Evolutionary conservation across 2,888 invertebrate genomes (phyloP).

Genomic region (Frankliniella fusca): DNA sequence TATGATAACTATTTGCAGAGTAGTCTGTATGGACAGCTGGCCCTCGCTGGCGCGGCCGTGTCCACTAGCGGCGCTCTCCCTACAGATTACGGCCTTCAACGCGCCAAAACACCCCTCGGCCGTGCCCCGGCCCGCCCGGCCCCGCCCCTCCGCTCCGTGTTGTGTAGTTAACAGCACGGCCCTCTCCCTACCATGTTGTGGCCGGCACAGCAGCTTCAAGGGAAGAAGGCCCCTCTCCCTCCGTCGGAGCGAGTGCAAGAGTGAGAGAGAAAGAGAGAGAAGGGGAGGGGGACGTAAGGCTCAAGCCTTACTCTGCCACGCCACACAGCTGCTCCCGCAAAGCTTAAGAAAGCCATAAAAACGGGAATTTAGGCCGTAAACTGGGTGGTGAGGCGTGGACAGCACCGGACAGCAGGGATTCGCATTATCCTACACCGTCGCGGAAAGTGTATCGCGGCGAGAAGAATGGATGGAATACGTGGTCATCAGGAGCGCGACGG

Average conservation of each 20-base stretch:
- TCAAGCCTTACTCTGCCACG: neutral
- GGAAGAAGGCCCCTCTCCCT: neutral
- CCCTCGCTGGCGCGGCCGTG: neutral
- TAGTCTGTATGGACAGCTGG: neutral
- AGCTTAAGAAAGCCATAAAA: slow-evolving; percentile 26
- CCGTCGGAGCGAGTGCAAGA: too few species aligned
- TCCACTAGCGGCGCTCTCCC: neutral
- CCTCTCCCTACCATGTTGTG: too few species aligned
- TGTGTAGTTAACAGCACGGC: slow-evolving; percentile 15
- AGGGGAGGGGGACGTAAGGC: too few species aligned
- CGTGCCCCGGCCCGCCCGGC: neutral
- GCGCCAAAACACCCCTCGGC: neutral
- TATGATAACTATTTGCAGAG: too few species aligned
- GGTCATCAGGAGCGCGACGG: too few species aligned
- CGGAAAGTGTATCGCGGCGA: too few species aligned
- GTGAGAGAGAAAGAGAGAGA: too few species aligned
- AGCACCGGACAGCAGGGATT: neutral
- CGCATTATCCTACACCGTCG: neutral
- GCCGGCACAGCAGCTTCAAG: neutral
- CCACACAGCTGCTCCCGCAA: slow-evolving; percentile 11
- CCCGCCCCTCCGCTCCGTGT: neutral
- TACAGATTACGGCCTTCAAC: neutral
- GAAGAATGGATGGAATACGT: too few species aligned
- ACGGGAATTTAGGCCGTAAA: slow-evolving; percentile 23
- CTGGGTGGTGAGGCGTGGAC: neutral